Evolutionary conservation across 2,113 vertebrate species (phyloP), one percentile per base, ranked within the genome.

Genomic region (Lasiurus borealis): DNA sequence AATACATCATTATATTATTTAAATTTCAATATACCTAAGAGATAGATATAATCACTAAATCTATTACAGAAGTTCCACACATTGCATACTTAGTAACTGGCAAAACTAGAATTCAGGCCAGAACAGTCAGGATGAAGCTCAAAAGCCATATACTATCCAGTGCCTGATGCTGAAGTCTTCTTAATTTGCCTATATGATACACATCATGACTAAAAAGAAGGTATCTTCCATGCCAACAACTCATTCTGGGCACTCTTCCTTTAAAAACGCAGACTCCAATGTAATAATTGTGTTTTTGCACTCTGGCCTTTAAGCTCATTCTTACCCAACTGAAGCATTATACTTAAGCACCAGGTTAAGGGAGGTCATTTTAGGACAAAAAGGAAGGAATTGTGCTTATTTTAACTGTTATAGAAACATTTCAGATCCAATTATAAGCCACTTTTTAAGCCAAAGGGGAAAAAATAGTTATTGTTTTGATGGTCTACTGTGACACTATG

Each of bases 351-450:
- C 34, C 31, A 68, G 57, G 48, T 57, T 48, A 88, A 83, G 57
- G 82, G 85, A 93, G 77, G 48, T 46, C 68, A 90, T 50, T 36
- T 97, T 87, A 91, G 91, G 93, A 96, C 81, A 97, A 72, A 93
- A 88, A 80, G 40, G 34, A 96, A 94, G 82, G 19, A 36, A 81
- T 29, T 73, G 25, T 89, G 40, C 95, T 97, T 97, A 88, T 93
- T 95, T 97, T 96, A 97, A 97, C 96, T 97, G 84, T 91, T 90
- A 48, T 50, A 97, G 88, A 97, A 97, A 92, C 29, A 96, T 95
- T 93, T 96, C 78, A 90, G 94, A 92, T 97, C 76, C 92, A 96
- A 95, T 97, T 97, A 81, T 93, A 97, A 96, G 50, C 90, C 94
- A 94, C 93, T 96, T 54, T 94, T 82, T 95, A 97, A 97, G 88